Evolutionary conservation across 2,797 vertebrate genomes (phyloP).

Genomic region (Lutjanus campechanus): DNA sequence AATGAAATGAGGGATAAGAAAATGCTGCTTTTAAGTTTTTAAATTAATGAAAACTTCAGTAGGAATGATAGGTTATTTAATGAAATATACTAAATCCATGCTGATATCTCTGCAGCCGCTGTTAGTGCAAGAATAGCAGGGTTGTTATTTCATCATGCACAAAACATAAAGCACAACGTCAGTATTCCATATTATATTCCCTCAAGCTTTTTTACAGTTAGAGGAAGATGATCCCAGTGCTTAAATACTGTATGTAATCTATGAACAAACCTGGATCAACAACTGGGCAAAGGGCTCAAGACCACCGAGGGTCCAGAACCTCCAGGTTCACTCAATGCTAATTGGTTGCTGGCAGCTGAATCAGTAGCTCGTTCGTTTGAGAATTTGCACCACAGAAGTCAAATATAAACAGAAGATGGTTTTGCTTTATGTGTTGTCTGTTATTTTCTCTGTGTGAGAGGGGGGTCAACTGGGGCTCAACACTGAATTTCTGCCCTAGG

Average conservation of each 20-base stretch:
- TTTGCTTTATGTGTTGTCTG: background rate
- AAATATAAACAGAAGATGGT: background rate
- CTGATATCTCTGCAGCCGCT: background rate
- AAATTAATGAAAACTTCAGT: slow-evolving; percentile 11
- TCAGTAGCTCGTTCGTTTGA: background rate
- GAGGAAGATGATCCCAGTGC: background rate
- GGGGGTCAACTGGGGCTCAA: background rate
- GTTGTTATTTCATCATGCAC: background rate
- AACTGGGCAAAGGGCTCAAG: background rate
- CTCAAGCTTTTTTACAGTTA: slow-evolving; percentile 12
- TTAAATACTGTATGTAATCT: background rate
- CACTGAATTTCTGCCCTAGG: background rate
- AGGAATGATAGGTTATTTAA: background rate
- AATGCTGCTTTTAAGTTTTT: slow-evolving; percentile 10
- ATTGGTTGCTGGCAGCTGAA: background rate
- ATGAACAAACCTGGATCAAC: background rate
- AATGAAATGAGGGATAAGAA: slow-evolving; percentile 20
- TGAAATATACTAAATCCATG: slow-evolving; percentile 15
- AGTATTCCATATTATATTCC: background rate
- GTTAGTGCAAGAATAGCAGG: background rate
- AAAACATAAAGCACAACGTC: background rate
- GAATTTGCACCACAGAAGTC: background rate
- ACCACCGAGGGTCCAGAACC: background rate
- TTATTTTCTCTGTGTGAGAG: background rate
- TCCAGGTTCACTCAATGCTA: background rate